Conservation (phyloP, 2,888 invertebrate genomes). For the Pyrgus malvae region DNA sequence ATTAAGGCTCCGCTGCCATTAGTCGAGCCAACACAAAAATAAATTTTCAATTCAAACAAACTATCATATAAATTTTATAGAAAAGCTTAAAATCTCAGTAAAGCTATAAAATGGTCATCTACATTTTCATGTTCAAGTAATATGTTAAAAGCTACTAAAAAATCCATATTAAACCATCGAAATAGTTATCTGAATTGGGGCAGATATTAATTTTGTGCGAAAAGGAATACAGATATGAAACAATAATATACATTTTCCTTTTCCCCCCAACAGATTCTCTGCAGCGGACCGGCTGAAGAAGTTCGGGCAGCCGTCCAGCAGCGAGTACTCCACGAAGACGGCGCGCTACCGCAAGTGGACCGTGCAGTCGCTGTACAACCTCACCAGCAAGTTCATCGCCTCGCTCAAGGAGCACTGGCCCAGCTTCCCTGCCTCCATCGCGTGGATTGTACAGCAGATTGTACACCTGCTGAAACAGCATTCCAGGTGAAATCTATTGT, state of each 20-base stretch:
- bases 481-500: constrained; percentile 57
- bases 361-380: constrained; percentile 88
- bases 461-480: constrained; percentile 79
- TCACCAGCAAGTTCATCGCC: constrained; percentile 90
- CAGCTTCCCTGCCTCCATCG: constrained; percentile 93
- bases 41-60: too few relatives aligned
- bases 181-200: too few relatives aligned
- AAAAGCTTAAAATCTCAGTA: too few relatives aligned
- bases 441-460: constrained; percentile 95
- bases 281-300: constrained; percentile 82
- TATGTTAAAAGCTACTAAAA: too few relatives aligned
- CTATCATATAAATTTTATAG: too few relatives aligned
- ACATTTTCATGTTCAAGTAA: too few relatives aligned
- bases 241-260: background rate
- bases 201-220: too few relatives aligned
- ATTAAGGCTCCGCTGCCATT: too few relatives aligned
- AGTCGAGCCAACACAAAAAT: too few relatives aligned
- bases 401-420: constrained; percentile 92
- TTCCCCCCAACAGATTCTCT: constrained; percentile 53
- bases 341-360: constrained; percentile 90
- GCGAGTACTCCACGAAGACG: constrained; percentile 87
- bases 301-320: constrained; percentile 89
- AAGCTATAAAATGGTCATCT: too few relatives aligned
- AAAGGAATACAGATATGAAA: background rate
- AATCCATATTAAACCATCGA: too few relatives aligned